Evolutionary conservation across 2,797 vertebrate genomes (phyloP).

Genomic region (Chelidonichthys spinosus): DNA sequence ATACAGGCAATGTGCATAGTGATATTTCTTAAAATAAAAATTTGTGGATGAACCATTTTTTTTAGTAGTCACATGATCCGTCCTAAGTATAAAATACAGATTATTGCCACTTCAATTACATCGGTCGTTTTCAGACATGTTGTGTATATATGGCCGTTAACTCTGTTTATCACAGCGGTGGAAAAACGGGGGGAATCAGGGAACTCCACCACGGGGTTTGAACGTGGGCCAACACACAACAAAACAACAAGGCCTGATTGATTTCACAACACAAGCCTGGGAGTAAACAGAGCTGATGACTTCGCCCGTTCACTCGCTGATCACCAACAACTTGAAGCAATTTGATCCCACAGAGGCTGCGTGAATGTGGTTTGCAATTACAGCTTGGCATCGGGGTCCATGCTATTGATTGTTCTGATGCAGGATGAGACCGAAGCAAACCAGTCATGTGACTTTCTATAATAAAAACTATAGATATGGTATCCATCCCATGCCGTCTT

Average conservation of each 20-base stretch:
- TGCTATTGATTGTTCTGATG: constrained; percentile 41
- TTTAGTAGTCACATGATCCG: neutral
- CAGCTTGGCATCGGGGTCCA: constrained; percentile 36
- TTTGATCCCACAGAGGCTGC: constrained; percentile 42
- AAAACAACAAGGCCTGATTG: constrained; percentile 18
- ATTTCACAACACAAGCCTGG: constrained; percentile 45
- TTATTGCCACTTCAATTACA: neutral
- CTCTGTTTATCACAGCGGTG: constrained; percentile 28
- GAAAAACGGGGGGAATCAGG: constrained; percentile 20
- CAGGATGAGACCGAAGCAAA: constrained; percentile 26
- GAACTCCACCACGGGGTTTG: constrained; percentile 29
- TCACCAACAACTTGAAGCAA: constrained; percentile 56
- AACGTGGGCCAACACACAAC: constrained; percentile 29
- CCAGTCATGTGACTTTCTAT: constrained; percentile 22
- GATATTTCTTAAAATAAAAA: too few relatives aligned
- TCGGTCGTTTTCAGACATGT: constrained; percentile 18
- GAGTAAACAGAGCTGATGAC: constrained; percentile 50
- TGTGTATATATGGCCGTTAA: constrained; percentile 12
- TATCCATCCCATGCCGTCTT: constrained; percentile 17
- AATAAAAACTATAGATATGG: constrained; percentile 16
- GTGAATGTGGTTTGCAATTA: constrained; percentile 49
- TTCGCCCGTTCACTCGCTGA: constrained; percentile 40
- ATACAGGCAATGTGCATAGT: neutral
- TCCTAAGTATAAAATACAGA: constrained; percentile 13
- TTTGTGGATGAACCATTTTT: neutral